These are phyloP conservation scores for Zophobas morio DNA, from an alignment of 1,140 invertebrate species.

Conservation along the genomic window DNA sequence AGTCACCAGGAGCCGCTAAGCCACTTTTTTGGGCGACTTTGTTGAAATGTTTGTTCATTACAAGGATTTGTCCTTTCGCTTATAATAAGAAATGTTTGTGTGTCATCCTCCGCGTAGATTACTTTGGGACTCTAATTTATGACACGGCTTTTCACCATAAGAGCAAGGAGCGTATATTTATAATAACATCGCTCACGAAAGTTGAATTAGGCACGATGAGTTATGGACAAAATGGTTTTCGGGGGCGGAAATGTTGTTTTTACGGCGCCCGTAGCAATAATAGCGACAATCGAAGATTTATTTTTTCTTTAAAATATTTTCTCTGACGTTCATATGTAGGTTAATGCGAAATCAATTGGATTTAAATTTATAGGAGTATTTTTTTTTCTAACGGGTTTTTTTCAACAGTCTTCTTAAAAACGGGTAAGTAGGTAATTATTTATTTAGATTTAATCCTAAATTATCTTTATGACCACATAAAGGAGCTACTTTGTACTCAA, in stretches of 20 bases:
- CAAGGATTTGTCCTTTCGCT: constrained; percentile 50
- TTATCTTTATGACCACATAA: too few relatives aligned
- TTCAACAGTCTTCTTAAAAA: too few relatives aligned
- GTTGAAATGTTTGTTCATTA: constrained; percentile 54
- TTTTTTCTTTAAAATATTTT: constrained; percentile 11
- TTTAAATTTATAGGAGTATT: too few relatives aligned
- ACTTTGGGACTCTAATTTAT: constrained; percentile 48
- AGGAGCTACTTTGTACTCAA: too few relatives aligned
- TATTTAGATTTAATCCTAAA: too few relatives aligned
- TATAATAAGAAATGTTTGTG: constrained; percentile 48
- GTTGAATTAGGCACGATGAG: constrained; percentile 17
- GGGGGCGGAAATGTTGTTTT: constrained; percentile 8
- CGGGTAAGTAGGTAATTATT: too few relatives aligned
- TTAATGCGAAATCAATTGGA: constrained; percentile 31
- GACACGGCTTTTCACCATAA: constrained; percentile 31
- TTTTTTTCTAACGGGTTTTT: too few relatives aligned
- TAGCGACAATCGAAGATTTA: constrained; percentile 11
- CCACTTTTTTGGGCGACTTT: constrained; percentile 43
- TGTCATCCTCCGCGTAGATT: constrained; percentile 46
- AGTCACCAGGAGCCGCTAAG: constrained; percentile 27
- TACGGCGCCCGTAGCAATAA: constrained; percentile 5
- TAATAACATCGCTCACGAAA: constrained; percentile 33
- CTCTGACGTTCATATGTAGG: constrained; percentile 4
- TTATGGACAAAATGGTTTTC: constrained; percentile 15
- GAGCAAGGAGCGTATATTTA: constrained; percentile 29